Evolutionary conservation across 2,888 invertebrate genomes (phyloP).

Genomic region (Cremastobaeus sp.): DNA sequence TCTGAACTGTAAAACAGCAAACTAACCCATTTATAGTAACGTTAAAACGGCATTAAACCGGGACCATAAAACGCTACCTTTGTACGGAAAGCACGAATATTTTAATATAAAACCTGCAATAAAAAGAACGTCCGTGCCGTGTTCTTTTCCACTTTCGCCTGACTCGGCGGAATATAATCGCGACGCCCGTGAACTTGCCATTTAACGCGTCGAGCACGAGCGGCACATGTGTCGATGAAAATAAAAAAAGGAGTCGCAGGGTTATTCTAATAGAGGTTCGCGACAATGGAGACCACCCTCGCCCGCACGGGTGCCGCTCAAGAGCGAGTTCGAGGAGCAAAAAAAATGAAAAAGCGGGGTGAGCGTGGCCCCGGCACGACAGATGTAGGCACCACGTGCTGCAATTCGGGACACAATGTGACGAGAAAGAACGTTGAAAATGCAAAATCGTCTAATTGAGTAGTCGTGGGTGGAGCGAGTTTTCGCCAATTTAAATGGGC

Average conservation of each 20-base stretch:
- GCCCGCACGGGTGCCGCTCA: constrained; percentile 57
- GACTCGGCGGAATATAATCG: constrained; percentile 59
- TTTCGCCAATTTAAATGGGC: constrained; percentile 39
- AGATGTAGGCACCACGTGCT: constrained; percentile 75
- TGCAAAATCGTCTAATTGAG: constrained; percentile 73
- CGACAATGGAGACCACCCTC: constrained; percentile 58
- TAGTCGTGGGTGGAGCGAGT: constrained; percentile 66
- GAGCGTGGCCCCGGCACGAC: constrained; percentile 69
- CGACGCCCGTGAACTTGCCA: constrained; percentile 59
- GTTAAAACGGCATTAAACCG: constrained; percentile 9
- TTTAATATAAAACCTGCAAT: constrained; percentile 44
- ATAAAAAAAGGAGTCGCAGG: constrained; percentile 65
- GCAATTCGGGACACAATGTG: constrained; percentile 70
- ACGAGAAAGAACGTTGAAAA: constrained; percentile 66
- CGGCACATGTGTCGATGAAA: constrained; percentile 64
- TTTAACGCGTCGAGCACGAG: constrained; percentile 60
- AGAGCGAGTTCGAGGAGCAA: constrained; percentile 55
- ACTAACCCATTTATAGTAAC: neutral
- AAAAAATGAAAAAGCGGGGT: constrained; percentile 61
- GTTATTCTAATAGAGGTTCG: constrained; percentile 66
- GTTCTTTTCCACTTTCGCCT: constrained; percentile 44
- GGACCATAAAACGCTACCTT: constrained; percentile 19
- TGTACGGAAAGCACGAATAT: constrained; percentile 18
- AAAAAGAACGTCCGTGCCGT: constrained; percentile 36
- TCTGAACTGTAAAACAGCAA: neutral